Conservation (phyloP, 2,113 vertebrate genomes). For the Boulengeromyrus knoepffleri region DNA sequence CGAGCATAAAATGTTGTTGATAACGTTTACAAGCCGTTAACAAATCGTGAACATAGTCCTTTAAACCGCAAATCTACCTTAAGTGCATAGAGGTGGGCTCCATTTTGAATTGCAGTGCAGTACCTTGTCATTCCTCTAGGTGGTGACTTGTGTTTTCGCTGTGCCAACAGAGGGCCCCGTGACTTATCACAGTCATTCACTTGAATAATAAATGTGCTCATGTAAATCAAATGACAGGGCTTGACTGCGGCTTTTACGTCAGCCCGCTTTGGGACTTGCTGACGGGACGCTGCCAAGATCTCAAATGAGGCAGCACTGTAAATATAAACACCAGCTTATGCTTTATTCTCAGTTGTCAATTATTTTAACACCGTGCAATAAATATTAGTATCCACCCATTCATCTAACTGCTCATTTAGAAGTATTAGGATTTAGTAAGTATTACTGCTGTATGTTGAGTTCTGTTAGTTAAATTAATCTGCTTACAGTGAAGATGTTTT, state of each 20-base stretch:
- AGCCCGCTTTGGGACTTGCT: neutral
- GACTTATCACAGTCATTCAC: neutral
- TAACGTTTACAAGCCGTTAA: neutral
- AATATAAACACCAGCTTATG: neutral
- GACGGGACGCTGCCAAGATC: neutral
- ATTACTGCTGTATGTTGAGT: neutral
- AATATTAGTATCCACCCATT: neutral
- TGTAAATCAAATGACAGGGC: neutral
- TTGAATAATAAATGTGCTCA: neutral
- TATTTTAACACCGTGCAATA: neutral
- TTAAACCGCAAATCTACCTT: neutral
- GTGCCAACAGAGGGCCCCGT: neutral
- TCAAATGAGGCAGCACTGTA: neutral
- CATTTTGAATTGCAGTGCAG: neutral
- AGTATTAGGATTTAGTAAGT: neutral
- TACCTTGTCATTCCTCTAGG: neutral
- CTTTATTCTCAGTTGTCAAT: neutral
- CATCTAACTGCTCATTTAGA: neutral
- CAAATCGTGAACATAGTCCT: neutral
- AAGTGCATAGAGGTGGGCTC: neutral
- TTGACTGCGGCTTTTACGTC: neutral
- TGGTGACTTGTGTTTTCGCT: neutral
- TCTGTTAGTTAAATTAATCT: neutral
- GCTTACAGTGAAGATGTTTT: neutral
- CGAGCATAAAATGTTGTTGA: neutral